Percentiles rank a stretch among this genome's conserved stretches.
These are phyloP conservation scores for Listrodromus nycthemerus DNA, from an alignment of 2,888 invertebrate species.

Conservation along the genomic window DNA sequence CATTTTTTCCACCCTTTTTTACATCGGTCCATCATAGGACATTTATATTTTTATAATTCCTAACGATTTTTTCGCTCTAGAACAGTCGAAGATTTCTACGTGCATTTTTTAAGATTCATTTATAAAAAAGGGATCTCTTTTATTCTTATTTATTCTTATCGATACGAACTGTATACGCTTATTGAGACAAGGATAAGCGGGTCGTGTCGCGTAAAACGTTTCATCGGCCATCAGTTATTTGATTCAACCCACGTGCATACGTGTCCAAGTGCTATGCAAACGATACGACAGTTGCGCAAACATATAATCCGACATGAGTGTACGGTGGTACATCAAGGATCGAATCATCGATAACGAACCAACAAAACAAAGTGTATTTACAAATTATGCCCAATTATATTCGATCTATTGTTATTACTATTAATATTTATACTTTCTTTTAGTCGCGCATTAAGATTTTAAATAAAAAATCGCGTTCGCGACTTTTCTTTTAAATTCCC, in stretches of 20 bases:
- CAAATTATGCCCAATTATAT: neutral
- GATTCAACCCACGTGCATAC: slow-evolving; percentile 57
- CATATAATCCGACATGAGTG: slow-evolving; percentile 31
- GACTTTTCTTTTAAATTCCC: slow-evolving; percentile 3
- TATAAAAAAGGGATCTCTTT: neutral
- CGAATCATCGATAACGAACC: neutral
- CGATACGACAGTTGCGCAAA: slow-evolving; percentile 56
- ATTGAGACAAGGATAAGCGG: slow-evolving; percentile 16
- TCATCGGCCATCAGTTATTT: slow-evolving; percentile 57
- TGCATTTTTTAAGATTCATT: too few relatives aligned
- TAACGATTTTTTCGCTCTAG: too few relatives aligned
- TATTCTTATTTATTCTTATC: neutral
- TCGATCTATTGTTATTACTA: too few relatives aligned
- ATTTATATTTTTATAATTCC: too few relatives aligned
- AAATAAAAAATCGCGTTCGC: neutral
- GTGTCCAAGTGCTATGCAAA: slow-evolving; percentile 5
- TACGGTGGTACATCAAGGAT: slow-evolving; percentile 24
- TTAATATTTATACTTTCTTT: too few relatives aligned
- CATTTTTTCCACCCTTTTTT: too few relatives aligned
- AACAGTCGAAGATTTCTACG: too few relatives aligned
- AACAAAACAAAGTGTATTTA: slow-evolving; percentile 1
- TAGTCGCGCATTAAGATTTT: too few relatives aligned
- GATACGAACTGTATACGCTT: neutral
- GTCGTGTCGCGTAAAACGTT: slow-evolving; percentile 42
- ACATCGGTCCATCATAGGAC: too few relatives aligned